These are phyloP conservation scores for Phalloptychus januarius DNA, from an alignment of 2,797 vertebrate species.

Conservation along the genomic window DNA sequence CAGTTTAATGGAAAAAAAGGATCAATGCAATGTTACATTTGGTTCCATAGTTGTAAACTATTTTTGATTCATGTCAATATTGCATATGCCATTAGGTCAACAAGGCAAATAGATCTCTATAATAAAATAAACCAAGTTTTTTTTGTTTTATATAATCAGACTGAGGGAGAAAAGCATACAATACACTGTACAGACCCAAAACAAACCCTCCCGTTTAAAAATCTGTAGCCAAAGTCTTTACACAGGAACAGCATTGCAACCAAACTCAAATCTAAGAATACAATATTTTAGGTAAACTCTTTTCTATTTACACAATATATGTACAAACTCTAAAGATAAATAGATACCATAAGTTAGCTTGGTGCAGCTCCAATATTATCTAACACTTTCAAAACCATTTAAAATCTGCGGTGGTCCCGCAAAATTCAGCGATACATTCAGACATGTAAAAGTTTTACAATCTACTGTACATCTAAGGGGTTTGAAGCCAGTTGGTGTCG, in stretches of 20 bases:
- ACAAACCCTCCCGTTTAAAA: constrained; percentile 51
- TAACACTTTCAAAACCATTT: constrained; percentile 42
- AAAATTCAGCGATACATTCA: constrained; percentile 89
- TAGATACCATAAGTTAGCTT: constrained; percentile 42
- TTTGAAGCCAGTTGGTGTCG: constrained; percentile 41
- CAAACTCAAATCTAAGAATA: constrained; percentile 61
- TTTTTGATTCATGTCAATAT: constrained; percentile 87
- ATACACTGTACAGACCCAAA: constrained; percentile 64
- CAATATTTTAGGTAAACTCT: constrained; percentile 69
- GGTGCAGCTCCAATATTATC: constrained; percentile 48
- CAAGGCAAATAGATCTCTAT: constrained; percentile 75
- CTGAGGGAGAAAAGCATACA: constrained; percentile 59
- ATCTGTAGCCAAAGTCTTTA: constrained; percentile 70
- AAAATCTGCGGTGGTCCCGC: constrained; percentile 33
- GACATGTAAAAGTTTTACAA: constrained; percentile 84
- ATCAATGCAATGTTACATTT: constrained; percentile 87
- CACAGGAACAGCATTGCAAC: constrained; percentile 65
- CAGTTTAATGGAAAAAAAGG: constrained; percentile 63
- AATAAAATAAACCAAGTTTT: constrained; percentile 69
- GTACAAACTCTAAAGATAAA: constrained; percentile 66
- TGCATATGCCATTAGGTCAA: constrained; percentile 90
- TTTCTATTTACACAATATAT: constrained; percentile 72
- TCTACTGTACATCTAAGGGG: constrained; percentile 68
- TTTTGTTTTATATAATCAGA: constrained; percentile 50
- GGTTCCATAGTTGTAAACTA: constrained; percentile 98